Evolutionary conservation across 2,797 vertebrate genomes (phyloP).

Genomic region (Onychomys leucogaster): DNA sequence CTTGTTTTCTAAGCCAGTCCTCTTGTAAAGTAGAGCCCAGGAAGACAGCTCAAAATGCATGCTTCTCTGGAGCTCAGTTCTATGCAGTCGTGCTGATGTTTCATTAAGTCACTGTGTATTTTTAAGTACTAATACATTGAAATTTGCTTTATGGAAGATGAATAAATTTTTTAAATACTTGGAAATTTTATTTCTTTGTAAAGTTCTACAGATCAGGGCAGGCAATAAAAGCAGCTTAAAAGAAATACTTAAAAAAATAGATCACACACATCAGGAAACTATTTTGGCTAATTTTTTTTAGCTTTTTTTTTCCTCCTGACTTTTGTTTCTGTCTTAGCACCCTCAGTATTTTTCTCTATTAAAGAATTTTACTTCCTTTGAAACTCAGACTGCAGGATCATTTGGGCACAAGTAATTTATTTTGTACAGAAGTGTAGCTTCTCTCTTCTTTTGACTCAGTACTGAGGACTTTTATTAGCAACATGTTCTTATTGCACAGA

Average conservation of each 20-base stretch:
- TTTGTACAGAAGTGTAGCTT: conserved; percentile 64
- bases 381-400: conserved; percentile 70
- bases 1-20: conserved; percentile 77
- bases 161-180: conserved; percentile 77
- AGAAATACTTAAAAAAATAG: conserved; percentile 51
- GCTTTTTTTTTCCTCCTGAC: conserved; percentile 53
- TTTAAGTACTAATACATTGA: conserved; percentile 81
- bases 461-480: conserved; percentile 72
- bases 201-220: conserved; percentile 79
- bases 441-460: conserved; percentile 71
- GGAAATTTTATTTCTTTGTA: conserved; percentile 79
- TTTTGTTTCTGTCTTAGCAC: conserved; percentile 71
- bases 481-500: conserved; percentile 76
- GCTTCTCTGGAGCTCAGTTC: conserved; percentile 76
- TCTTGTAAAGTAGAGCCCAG: conserved; percentile 72
- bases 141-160: conserved; percentile 80
- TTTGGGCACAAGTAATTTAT: conserved; percentile 71
- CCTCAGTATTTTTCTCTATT: conserved; percentile 72
- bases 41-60: conserved; percentile 58
- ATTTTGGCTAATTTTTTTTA: conserved; percentile 60
- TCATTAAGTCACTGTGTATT: conserved; percentile 82
- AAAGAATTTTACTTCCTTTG: conserved; percentile 74
- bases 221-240: conserved; percentile 78
- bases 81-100: conserved; percentile 80
- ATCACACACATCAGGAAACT: conserved; percentile 61